Conservation (phyloP, 2,113 vertebrate species). For the Corythaixoides concolor region DNA sequence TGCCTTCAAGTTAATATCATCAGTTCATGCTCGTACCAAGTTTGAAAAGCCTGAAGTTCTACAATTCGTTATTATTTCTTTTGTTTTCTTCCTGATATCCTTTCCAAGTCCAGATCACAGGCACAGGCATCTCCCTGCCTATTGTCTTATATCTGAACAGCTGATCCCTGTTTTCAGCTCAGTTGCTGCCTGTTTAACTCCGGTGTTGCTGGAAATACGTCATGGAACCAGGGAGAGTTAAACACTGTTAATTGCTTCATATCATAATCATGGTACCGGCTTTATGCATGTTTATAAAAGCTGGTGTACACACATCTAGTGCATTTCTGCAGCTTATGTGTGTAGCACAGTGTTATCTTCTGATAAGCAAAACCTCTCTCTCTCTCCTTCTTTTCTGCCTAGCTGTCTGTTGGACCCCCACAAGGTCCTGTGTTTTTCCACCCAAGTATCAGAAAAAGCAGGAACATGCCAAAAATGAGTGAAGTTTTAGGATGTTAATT, state of each 20-base stretch:
- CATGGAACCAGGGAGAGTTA: background rate
- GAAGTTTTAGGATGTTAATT: background rate
- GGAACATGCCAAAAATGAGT: background rate
- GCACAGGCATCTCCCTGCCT: background rate
- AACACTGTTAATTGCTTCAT: background rate
- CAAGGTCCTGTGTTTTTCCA: background rate
- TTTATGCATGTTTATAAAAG: background rate
- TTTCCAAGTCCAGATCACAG: background rate
- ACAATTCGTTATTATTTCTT: background rate
- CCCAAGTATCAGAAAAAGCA: background rate
- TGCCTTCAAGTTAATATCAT: background rate
- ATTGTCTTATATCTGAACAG: background rate
- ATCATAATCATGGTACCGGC: background rate
- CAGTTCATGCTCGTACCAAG: background rate
- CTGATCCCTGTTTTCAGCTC: background rate
- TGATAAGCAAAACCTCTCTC: background rate
- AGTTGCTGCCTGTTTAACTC: background rate
- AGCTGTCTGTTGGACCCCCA: background rate
- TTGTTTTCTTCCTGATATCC: background rate
- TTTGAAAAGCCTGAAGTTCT: background rate
- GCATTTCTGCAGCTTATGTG: background rate
- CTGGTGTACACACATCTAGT: background rate
- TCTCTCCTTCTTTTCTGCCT: background rate
- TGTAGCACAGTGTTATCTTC: background rate
- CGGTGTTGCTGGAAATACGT: background rate